Base-by-base conservation (phyloP, 2,888 invertebrate species). In the Antheraea assamensis region DNA sequence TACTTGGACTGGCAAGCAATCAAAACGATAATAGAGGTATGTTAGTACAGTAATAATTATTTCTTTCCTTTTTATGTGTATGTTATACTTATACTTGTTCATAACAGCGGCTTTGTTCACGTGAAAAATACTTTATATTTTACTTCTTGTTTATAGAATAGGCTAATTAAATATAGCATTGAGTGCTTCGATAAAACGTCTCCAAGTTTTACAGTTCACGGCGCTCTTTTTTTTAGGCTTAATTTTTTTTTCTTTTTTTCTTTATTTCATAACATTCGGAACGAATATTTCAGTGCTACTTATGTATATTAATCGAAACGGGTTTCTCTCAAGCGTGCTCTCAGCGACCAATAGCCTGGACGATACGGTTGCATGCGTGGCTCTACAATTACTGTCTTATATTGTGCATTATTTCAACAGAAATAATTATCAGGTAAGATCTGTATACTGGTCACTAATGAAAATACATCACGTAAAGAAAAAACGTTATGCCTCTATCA, bases 21-120 rank as follows among this genome's bases (percentile, higher is more conserved):
- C 87, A 90, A 61, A 88, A 89, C 73, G 92, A 93, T 80, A 88
- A 88, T 73, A 86, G 91, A 87, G 91, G 94, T 93, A 79, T 35
- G 68, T 35, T 64, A 17, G 0, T 30, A 13, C 13, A 61, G 61
- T 61, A 52, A 52, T 49, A 8, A 49, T 19, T 21, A 24, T 58
- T 24, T 58, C 8, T 58, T 10, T 24, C 3, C 13, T 58, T 24
- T 24, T 24, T 10, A 55, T 21, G n/a, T 58, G n/a, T 24, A 10
- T 24, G 24, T 52, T 52, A 52, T 19, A n/a, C n/a, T n/a, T n/a
- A n/a, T 1, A 52, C 52, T 52, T 21, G 52, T 52, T 52, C 19
- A 21, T 52, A 5, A 19, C 21, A 0, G 21, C 1, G 21, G 21
- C 19, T 52, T 21, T 5, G 21, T 52, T 21, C 21, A 52, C 19